Conservation (phyloP, 2,113 vertebrate species). For the Perca fluviatilis region DNA sequence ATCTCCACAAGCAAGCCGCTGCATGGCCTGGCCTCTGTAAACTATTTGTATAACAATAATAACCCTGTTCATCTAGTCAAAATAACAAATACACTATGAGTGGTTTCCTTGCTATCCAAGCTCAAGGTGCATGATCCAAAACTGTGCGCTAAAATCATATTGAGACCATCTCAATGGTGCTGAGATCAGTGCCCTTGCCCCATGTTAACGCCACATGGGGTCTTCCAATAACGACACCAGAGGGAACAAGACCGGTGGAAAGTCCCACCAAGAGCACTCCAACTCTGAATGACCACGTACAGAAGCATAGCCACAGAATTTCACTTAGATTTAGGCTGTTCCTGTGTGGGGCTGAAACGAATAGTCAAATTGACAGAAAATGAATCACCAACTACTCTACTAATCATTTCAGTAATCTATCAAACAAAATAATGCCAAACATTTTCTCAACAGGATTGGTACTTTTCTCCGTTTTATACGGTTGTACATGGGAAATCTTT, state of each 20-base stretch:
- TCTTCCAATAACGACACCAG: slow-evolving; percentile 43
- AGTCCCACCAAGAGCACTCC: slow-evolving; percentile 37
- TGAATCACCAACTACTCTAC: neutral
- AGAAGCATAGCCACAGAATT: slow-evolving; percentile 28
- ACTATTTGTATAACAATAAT: neutral
- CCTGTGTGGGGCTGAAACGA: neutral
- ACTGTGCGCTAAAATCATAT: slow-evolving; percentile 37
- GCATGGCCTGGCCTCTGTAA: neutral
- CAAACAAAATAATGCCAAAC: neutral
- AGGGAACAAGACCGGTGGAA: slow-evolving; percentile 18
- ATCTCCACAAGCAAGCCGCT: neutral
- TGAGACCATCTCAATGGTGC: slow-evolving; percentile 41
- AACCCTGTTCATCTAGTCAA: neutral
- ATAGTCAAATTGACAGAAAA: neutral
- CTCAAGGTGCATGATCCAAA: slow-evolving; percentile 1
- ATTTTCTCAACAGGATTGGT: neutral
- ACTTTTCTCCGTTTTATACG: neutral
- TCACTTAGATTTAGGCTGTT: slow-evolving; percentile 27
- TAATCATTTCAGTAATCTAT: neutral
- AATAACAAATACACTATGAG: neutral
- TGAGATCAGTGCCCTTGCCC: slow-evolving; percentile 43
- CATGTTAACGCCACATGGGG: slow-evolving; percentile 20
- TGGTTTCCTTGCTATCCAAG: neutral
- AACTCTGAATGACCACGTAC: slow-evolving; percentile 29
- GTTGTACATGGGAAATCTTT: neutral